These are phyloP conservation scores for Ifrita kowaldi DNA, from an alignment of 2,113 vertebrate genomes.

Conservation along the genomic window DNA sequence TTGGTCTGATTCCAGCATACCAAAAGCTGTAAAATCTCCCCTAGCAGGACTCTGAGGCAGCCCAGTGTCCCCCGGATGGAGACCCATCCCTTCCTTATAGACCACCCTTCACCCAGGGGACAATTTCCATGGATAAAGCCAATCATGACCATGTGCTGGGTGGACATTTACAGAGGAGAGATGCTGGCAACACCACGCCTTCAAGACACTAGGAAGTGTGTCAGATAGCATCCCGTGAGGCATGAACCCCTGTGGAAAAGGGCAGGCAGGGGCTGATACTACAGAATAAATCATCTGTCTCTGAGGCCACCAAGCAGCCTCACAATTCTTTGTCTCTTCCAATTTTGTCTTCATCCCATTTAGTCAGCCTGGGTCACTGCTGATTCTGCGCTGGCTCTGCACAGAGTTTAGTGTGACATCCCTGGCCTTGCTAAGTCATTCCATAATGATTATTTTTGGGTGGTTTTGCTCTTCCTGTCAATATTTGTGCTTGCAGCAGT, in stretches of 20 bases:
- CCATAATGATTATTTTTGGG: neutral
- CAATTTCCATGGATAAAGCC: neutral
- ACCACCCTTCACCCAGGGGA: neutral
- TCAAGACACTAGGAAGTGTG: neutral
- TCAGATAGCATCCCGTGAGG: neutral
- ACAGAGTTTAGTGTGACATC: neutral
- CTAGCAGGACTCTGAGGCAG: neutral
- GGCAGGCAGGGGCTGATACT: neutral
- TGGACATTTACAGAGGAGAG: neutral
- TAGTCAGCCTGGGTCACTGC: neutral
- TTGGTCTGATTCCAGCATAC: neutral
- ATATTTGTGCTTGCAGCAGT: constrained; percentile 34
- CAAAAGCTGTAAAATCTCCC: neutral
- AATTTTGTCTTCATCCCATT: neutral
- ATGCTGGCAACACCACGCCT: neutral
- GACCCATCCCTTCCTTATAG: neutral
- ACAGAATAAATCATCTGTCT: neutral
- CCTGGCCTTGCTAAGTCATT: neutral
- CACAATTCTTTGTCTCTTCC: neutral
- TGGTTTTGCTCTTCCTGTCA: constrained; percentile 49
- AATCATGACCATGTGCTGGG: neutral
- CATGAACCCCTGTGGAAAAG: neutral
- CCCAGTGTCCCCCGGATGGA: neutral
- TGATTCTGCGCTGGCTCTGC: neutral
- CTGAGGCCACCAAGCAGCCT: neutral